Conservation (phyloP, 2,888 invertebrate species). For the Drosophila putrida region DNA sequence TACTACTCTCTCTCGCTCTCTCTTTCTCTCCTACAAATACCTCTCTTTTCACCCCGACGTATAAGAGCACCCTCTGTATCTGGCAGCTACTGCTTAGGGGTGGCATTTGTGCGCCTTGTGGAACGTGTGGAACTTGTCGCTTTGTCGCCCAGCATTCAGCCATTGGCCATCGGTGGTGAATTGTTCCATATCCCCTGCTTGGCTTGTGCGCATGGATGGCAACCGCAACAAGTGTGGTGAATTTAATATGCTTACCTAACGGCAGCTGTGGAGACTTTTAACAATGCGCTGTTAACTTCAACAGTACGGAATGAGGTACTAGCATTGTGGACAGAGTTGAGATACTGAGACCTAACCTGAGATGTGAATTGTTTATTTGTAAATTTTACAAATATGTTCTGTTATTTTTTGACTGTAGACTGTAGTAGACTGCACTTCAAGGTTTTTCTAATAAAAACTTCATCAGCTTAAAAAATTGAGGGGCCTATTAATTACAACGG, state of each 20-base stretch:
- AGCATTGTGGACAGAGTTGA: background rate
- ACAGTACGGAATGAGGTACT: slow-evolving; percentile 4
- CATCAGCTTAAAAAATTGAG: too few species aligned
- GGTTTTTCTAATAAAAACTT: too few species aligned
- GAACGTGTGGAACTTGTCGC: slow-evolving; percentile 71
- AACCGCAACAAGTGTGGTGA: slow-evolving; percentile 71
- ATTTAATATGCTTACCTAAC: slow-evolving; percentile 18
- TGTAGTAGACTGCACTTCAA: too few species aligned
- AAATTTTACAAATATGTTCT: too few species aligned
- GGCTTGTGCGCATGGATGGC: slow-evolving; percentile 59
- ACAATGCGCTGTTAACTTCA: slow-evolving; percentile 10
- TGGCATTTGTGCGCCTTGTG: slow-evolving; percentile 27
- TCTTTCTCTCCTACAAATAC: background rate
- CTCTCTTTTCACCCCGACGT: slow-evolving; percentile 27
- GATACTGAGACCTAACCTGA: too few species aligned
- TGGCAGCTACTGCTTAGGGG: slow-evolving; percentile 33
- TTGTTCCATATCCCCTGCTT: slow-evolving; percentile 7
- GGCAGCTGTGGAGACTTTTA: slow-evolving; percentile 51
- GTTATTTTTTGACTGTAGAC: too few species aligned
- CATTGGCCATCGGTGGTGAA: slow-evolving; percentile 71
- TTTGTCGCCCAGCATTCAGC: slow-evolving; percentile 68
- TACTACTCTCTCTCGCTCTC: background rate
- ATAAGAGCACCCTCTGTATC: slow-evolving; percentile 48
- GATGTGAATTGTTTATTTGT: too few species aligned
- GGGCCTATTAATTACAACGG: too few species aligned